phyloP scores from a whole-genome alignment of 2,888 invertebrate species.

The Alitta virens region DNA sequence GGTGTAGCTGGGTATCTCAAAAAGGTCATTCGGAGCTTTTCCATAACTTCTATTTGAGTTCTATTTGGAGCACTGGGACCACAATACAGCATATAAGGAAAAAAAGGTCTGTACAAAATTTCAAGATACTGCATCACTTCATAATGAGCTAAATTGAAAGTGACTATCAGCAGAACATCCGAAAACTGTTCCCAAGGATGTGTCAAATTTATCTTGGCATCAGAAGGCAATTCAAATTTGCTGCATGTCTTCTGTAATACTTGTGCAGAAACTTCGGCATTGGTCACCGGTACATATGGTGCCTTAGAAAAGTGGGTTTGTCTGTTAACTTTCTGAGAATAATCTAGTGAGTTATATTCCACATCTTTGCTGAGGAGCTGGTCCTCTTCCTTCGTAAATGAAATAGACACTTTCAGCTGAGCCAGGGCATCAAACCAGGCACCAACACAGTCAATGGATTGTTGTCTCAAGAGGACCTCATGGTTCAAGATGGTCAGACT shows the following conservation, averaged over 20 bases:
- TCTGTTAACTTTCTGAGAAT: no score
- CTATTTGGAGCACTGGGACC: slow-evolving; percentile 23
- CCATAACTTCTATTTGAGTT: slow-evolving; percentile 2
- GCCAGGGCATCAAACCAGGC: no score
- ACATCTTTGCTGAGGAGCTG: no score
- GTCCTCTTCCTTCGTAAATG: no score
- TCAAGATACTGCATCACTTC: slow-evolving; percentile 29
- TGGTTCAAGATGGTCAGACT: no score
- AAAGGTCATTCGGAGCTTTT: slow-evolving; percentile 21
- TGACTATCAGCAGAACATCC: slow-evolving; percentile 24
- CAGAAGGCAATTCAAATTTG: neutral
- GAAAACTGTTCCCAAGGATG: slow-evolving; percentile 19
- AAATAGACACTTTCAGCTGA: no score
- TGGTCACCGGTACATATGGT: neutral
- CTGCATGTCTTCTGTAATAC: neutral
- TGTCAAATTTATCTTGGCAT: slow-evolving; percentile 11
- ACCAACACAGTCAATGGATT: no score
- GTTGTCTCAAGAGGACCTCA: no score
- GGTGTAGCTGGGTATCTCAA: slow-evolving; percentile 18
- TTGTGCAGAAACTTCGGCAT: neutral
- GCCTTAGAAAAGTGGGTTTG: neutral
- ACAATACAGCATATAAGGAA: slow-evolving; percentile 30
- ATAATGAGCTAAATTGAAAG: slow-evolving; percentile 28
- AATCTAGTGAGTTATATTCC: no score
- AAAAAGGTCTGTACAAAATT: slow-evolving; percentile 27